A percentile compares a stretch with the other conserved stretches of the same genome.
These are phyloP conservation scores for Epinephelus malabaricus DNA, from an alignment of 2,797 vertebrate genomes.

Conservation along the genomic window DNA sequence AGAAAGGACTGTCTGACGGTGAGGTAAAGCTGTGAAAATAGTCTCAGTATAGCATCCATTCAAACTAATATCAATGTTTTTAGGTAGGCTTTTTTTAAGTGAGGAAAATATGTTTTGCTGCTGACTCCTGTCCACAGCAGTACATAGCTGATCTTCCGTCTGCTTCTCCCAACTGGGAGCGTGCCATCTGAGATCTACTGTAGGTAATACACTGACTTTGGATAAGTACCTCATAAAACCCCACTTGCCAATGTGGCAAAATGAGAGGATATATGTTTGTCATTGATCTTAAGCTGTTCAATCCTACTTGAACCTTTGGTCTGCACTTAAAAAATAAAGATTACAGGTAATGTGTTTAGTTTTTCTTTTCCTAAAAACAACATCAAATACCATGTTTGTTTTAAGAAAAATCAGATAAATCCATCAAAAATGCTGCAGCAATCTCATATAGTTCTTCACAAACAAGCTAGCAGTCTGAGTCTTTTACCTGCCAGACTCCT, in stretches of 20 bases:
- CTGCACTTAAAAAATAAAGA: neutral
- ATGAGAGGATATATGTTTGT: neutral
- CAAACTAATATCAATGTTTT: too few relatives aligned
- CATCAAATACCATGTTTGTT: neutral
- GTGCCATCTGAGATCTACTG: too few relatives aligned
- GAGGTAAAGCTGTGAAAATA: too few relatives aligned
- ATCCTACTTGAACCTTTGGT: neutral
- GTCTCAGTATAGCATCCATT: too few relatives aligned
- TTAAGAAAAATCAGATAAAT: neutral
- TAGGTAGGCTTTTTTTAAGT: too few relatives aligned
- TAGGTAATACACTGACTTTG: too few relatives aligned
- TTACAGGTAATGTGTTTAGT: neutral
- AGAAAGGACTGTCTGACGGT: too few relatives aligned
- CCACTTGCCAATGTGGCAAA: neutral
- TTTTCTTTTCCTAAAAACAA: constrained; percentile 5
- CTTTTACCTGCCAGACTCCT: constrained; percentile 97
- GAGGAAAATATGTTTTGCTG: too few relatives aligned
- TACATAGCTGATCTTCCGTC: too few relatives aligned
- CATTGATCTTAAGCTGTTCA: neutral
- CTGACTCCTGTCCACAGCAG: too few relatives aligned
- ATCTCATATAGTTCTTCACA: neutral
- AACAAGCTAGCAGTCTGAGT: neutral
- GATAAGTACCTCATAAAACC: too few relatives aligned
- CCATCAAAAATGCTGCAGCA: neutral
- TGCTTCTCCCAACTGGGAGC: too few relatives aligned